Percentiles rank a stretch among this genome's conserved stretches.
These are phyloP conservation scores for Globodera rostochiensis DNA, from an alignment of 1,140 invertebrate species.

Conservation along the genomic window DNA sequence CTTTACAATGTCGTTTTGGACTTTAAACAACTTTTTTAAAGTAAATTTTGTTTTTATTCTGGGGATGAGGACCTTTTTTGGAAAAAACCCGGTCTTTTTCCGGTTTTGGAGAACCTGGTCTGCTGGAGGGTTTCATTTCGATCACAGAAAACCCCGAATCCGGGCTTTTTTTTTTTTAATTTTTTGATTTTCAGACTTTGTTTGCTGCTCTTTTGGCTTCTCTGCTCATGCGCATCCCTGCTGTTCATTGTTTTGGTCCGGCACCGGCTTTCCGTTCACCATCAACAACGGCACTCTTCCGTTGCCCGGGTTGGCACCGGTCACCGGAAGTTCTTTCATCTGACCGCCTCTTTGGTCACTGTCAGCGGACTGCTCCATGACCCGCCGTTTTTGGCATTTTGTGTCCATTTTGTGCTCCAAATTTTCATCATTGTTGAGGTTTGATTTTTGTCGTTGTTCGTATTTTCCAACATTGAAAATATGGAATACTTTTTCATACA, in stretches of 20 bases:
- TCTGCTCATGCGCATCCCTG: conserved; percentile 48
- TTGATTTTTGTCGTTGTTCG: background rate
- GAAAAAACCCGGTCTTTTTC: too few species aligned
- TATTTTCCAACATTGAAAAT: background rate
- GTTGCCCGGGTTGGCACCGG: conserved; percentile 30
- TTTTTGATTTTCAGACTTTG: conserved; percentile 43
- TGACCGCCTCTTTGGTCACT: conserved; percentile 53
- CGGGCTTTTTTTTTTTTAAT: too few species aligned
- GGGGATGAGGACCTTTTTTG: too few species aligned
- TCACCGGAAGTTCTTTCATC: conserved; percentile 59
- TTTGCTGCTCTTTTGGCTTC: conserved; percentile 55
- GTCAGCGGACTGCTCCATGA: conserved; percentile 50
- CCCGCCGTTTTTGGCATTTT: conserved; percentile 43
- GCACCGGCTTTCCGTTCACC: conserved; percentile 1
- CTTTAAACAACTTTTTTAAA: too few species aligned
- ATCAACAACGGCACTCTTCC: background rate
- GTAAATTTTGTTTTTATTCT: too few species aligned
- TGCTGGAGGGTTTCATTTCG: too few species aligned
- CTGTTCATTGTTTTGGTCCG: conserved; percentile 38
- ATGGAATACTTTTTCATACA: too few species aligned
- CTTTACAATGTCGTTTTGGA: too few species aligned
- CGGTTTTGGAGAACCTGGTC: too few species aligned
- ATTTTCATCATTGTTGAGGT: conserved; percentile 57
- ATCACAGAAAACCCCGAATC: too few species aligned
- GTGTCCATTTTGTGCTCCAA: conserved; percentile 47